phyloP scores from a whole-genome alignment of 2,888 invertebrate genomes.

The Brenthis ino region DNA sequence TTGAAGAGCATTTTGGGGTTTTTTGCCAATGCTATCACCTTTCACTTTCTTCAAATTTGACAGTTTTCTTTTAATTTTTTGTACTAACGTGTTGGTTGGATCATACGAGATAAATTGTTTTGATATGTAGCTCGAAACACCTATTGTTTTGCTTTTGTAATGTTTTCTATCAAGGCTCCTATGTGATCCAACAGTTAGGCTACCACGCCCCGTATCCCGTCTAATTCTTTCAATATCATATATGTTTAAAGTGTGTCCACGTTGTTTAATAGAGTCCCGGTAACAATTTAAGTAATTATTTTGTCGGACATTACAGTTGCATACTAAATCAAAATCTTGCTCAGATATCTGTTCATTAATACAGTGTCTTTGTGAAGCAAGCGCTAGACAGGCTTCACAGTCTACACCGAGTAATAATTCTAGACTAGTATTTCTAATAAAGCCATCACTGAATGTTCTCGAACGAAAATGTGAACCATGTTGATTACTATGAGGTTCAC shows the following conservation, averaged over 20 bases:
- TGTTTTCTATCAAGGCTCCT: constrained; percentile 77
- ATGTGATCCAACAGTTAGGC: constrained; percentile 65
- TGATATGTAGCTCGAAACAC: constrained; percentile 76
- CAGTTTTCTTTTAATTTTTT: constrained; percentile 78
- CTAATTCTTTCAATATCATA: constrained; percentile 75
- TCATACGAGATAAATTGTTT: constrained; percentile 78
- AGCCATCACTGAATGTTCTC: constrained; percentile 78
- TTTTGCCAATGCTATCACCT: constrained; percentile 73
- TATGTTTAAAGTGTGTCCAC: constrained; percentile 72
- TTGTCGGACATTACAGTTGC: constrained; percentile 75
- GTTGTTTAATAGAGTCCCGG: constrained; percentile 60
- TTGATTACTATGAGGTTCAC: constrained; percentile 58
- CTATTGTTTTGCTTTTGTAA: constrained; percentile 73
- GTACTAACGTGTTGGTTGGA: constrained; percentile 73
- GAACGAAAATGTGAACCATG: constrained; percentile 72
- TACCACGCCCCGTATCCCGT: constrained; percentile 65
- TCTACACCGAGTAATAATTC: constrained; percentile 78
- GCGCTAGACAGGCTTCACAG: constrained; percentile 76
- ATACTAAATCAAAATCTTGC: constrained; percentile 72
- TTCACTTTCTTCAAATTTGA: constrained; percentile 78
- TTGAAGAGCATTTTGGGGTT: constrained; percentile 76
- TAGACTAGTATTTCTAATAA: constrained; percentile 76
- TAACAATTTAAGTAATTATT: constrained; percentile 72
- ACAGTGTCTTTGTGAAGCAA: constrained; percentile 71
- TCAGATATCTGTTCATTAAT: constrained; percentile 68